Percentiles rank a stretch among this genome's conserved stretches.
These are phyloP conservation scores for Cynocephalus volans DNA, from an alignment of 2,113 vertebrate species.

Conservation along the genomic window DNA sequence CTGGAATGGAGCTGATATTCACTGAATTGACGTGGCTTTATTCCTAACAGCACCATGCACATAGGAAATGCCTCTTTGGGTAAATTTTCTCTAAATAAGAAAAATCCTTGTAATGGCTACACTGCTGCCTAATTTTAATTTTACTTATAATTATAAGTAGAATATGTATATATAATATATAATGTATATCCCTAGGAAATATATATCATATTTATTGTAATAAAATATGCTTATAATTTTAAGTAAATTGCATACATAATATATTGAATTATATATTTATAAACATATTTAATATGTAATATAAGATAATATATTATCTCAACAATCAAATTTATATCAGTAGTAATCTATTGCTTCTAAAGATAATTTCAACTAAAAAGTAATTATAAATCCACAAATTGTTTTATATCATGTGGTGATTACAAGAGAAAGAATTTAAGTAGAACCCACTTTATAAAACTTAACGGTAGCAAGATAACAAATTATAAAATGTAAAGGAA, in stretches of 20 bases:
- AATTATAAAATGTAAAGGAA: neutral
- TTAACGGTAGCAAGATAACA: neutral
- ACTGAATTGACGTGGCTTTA: neutral
- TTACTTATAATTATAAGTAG: neutral
- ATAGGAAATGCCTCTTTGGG: neutral
- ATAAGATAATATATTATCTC: neutral
- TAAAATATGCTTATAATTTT: neutral
- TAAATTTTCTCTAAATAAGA: neutral
- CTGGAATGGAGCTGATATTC: neutral
- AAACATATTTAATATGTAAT: neutral
- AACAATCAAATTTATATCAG: neutral
- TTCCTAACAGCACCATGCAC: neutral
- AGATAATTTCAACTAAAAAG: slow-evolving; percentile 5
- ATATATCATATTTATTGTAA: neutral
- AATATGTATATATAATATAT: neutral
- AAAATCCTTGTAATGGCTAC: slow-evolving; percentile 18
- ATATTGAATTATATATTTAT: neutral
- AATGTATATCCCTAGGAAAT: neutral
- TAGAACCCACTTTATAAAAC: neutral
- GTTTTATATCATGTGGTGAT: neutral
- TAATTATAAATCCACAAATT: neutral
- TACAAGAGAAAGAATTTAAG: neutral
- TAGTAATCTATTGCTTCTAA: neutral
- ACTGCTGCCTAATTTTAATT: neutral
- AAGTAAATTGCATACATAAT: neutral